Conservation (phyloP, 2,113 vertebrate species). For the Xiphophorus maculatus region DNA sequence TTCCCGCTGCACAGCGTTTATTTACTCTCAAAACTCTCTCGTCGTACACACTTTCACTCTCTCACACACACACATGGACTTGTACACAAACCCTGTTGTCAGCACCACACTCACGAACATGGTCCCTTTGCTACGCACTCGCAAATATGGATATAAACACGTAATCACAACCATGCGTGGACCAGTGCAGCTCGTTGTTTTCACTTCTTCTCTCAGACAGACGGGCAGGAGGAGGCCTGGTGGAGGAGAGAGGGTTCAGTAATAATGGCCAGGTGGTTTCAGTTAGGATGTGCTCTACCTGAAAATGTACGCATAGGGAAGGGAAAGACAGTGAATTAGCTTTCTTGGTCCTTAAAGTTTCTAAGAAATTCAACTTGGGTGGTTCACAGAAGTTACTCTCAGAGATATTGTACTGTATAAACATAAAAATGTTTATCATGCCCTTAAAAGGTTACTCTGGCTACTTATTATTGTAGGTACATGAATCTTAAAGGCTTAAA, state of each 20-base stretch:
- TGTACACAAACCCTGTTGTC: slow-evolving; percentile 39
- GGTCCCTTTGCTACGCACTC: slow-evolving; percentile 52
- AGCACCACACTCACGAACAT: slow-evolving; percentile 23
- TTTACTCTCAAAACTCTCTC: slow-evolving; percentile 80
- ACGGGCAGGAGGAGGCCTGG: slow-evolving; percentile 47
- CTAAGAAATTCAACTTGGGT: slow-evolving; percentile 61
- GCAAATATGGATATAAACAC: slow-evolving; percentile 72
- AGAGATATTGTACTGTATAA: background rate
- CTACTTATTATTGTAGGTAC: background rate
- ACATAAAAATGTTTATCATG: background rate
- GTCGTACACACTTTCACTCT: slow-evolving; percentile 74
- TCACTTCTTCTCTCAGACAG: slow-evolving; percentile 27
- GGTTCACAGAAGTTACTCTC: slow-evolving; percentile 42
- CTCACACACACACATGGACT: slow-evolving; percentile 24
- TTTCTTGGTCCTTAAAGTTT: slow-evolving; percentile 62
- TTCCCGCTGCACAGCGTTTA: slow-evolving; percentile 75
- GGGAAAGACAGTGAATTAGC: slow-evolving; percentile 42
- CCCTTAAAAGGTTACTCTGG: background rate
- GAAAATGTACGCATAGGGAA: slow-evolving; percentile 42
- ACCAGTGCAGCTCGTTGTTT: slow-evolving; percentile 32
- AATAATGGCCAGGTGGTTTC: slow-evolving; percentile 78
- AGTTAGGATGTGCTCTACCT: slow-evolving; percentile 69
- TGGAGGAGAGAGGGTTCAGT: slow-evolving; percentile 35
- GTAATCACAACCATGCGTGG: slow-evolving; percentile 62
- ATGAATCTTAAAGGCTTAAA: background rate